Percentiles rank a stretch among this genome's conserved stretches.
phyloP scores from a whole-genome alignment of 2,888 invertebrate species.

The Cryptocheilus praepositus region DNA sequence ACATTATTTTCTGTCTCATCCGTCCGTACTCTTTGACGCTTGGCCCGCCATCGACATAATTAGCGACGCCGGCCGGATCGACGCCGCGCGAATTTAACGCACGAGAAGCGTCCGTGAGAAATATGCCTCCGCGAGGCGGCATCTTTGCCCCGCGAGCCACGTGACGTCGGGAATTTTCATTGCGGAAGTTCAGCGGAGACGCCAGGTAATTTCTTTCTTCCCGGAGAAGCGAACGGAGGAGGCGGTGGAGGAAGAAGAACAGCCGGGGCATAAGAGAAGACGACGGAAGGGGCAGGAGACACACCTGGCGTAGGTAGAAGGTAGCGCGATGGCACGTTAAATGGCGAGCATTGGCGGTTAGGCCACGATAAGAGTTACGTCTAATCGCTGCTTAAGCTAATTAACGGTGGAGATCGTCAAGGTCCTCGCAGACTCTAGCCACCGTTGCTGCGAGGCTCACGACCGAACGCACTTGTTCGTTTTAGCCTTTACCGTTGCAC shows the following conservation, averaged over 20 bases:
- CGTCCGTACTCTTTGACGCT: too few species aligned
- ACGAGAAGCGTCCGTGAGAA: background rate
- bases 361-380: conserved; percentile 42
- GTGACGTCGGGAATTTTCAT: conserved; percentile 9
- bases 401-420: conserved; percentile 45
- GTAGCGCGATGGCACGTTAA: conserved; percentile 40
- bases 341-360: conserved; percentile 29
- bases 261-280: background rate
- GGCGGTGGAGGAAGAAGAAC: background rate
- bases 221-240: background rate
- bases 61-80: too few species aligned
- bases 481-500: too few species aligned
- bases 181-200: conserved; percentile 19
- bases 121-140: conserved; percentile 5
- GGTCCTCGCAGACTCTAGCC: conserved; percentile 27
- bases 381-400: conserved; percentile 55
- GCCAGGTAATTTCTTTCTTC: conserved; percentile 19
- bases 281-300: too few species aligned
- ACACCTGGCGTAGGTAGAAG: conserved; percentile 7
- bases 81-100: too few species aligned
- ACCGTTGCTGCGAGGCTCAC: conserved; percentile 25
- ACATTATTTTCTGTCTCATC: too few species aligned
- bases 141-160: background rate
- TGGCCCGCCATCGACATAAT: too few species aligned
- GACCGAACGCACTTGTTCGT: conserved; percentile 20